These are phyloP conservation scores for Habroteleia sp. DNA, from an alignment of 2,888 invertebrate species.

Conservation along the genomic window DNA sequence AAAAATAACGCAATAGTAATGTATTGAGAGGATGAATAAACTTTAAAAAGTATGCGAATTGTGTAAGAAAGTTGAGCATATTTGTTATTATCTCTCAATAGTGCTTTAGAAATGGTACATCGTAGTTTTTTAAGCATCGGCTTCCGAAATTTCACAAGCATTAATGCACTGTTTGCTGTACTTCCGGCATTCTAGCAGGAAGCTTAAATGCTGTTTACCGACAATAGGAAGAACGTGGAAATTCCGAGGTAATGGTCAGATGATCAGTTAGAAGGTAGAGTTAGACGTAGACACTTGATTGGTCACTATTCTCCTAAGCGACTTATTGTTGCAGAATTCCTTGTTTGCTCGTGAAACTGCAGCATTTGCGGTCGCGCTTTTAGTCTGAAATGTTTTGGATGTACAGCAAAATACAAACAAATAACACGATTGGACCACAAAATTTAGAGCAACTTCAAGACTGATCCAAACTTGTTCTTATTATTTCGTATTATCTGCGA, in stretches of 20 bases:
- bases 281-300: constrained; percentile 47
- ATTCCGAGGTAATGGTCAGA: constrained; percentile 44
- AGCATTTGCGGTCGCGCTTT: constrained; percentile 12
- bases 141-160: constrained; percentile 52
- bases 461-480: no score
- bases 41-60: constrained; percentile 10
- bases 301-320: constrained; percentile 47
- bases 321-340: constrained; percentile 44
- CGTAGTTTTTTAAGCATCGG: constrained; percentile 33
- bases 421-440: constrained; percentile 22
- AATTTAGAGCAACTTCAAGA: no score
- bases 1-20: constrained; percentile 15
- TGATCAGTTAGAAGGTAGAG: constrained; percentile 49
- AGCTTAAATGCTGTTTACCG: constrained; percentile 65
- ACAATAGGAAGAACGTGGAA: constrained; percentile 54
- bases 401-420: constrained; percentile 12
- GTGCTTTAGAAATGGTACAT: constrained; percentile 17
- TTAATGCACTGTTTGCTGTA: constrained; percentile 65
- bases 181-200: constrained; percentile 62
- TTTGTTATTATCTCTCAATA: constrained; percentile 50
- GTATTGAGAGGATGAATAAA: constrained; percentile 2
- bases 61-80: constrained; percentile 12
- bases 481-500: constrained; percentile 14
- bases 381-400: neutral
- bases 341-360: constrained; percentile 19